Percentiles rank a stretch among this genome's conserved stretches.
These are phyloP conservation scores for Drosophila quinaria DNA, from an alignment of 2,888 invertebrate species.

Conservation along the genomic window DNA sequence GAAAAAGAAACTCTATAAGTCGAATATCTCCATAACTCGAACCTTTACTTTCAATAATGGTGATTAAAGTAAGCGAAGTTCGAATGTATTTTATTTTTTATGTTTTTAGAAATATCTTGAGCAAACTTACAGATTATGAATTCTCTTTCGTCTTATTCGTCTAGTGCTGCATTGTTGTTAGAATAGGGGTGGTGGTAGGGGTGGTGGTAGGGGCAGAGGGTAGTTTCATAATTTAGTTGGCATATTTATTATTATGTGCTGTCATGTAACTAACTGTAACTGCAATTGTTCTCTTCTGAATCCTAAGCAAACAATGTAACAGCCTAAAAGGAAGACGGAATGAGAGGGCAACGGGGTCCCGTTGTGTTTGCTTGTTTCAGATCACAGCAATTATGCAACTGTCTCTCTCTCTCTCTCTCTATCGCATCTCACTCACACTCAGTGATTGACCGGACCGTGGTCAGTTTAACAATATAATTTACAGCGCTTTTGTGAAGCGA, in stretches of 20 bases:
- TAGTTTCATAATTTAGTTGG: constrained; percentile 76
- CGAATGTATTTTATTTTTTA: no score
- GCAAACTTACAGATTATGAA: no score
- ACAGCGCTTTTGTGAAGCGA: constrained; percentile 81
- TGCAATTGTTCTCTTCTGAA: constrained; percentile 35
- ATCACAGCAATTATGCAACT: constrained; percentile 63
- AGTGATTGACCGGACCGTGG: constrained; percentile 37
- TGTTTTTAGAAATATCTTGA: no score
- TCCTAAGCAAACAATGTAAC: constrained; percentile 70
- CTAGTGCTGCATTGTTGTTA: no score
- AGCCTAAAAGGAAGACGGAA: neutral
- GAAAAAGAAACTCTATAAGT: no score
- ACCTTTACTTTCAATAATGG: no score
- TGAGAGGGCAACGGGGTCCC: constrained; percentile 27
- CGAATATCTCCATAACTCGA: no score
- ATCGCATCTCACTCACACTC: neutral
- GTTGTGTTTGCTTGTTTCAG: constrained; percentile 66
- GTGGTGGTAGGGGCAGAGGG: constrained; percentile 10
- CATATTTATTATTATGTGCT: constrained; percentile 76
- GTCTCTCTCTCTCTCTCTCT: neutral
- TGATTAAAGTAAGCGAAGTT: no score
- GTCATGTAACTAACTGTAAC: constrained; percentile 60
- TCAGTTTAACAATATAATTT: constrained; percentile 75
- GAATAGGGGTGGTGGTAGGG: neutral
- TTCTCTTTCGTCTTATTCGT: no score